Conservation (phyloP, 2,888 invertebrate species). For the Dugesia japonica region DNA sequence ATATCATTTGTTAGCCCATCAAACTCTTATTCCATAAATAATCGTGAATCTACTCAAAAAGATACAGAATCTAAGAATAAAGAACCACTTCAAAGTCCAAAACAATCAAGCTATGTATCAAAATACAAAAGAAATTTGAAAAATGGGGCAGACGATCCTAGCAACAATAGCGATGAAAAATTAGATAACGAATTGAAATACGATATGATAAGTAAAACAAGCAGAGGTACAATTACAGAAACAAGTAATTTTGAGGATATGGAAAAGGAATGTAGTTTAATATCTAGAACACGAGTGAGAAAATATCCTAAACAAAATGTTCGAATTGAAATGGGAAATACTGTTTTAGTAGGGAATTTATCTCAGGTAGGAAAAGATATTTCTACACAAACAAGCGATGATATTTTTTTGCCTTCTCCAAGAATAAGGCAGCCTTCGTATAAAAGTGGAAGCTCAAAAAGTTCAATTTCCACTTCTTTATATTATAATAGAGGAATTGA, state of each 20-base stretch:
- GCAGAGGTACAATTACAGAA: not conserved
- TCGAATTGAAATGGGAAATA: constrained; percentile 13
- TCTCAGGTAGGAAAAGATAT: not conserved
- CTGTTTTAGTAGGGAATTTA: not conserved
- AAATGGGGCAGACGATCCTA: not conserved
- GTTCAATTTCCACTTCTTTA: not conserved
- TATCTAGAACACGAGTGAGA: constrained; percentile 2
- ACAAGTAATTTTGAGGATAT: not conserved
- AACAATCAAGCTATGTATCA: not conserved
- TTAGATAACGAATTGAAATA: not conserved
- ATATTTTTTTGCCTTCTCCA: constrained; percentile 30
- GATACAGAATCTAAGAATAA: not conserved
- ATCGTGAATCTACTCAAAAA: not conserved
- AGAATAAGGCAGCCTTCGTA: not conserved
- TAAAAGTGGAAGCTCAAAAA: not conserved
- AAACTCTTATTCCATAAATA: not conserved
- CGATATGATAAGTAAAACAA: not conserved
- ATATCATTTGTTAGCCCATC: not conserved
- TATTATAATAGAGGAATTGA: not conserved
- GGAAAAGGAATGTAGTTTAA: not conserved
- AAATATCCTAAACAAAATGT: constrained; percentile 3
- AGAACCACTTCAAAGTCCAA: not conserved
- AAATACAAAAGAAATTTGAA: not conserved
- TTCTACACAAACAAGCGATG: constrained; percentile 29
- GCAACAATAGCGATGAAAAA: not conserved